Percentiles rank a stretch among this genome's conserved stretches.
Evolutionary conservation across 2,888 invertebrate genomes (phyloP).

Genomic region (Anagyrus pseudococci): DNA sequence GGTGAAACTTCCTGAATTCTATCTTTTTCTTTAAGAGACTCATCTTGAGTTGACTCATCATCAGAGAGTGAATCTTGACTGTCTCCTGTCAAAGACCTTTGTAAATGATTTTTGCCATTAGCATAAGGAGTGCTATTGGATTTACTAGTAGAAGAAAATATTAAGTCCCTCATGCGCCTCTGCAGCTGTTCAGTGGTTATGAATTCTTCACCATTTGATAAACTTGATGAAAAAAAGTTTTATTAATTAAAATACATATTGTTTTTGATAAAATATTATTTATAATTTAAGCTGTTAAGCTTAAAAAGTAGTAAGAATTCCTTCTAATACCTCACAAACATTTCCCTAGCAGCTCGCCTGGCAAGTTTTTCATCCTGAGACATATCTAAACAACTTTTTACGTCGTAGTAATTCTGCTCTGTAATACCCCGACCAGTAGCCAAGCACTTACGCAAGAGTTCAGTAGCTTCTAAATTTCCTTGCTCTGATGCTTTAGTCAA

Average conservation of each 20-base stretch:
- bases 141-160: conserved; percentile 44
- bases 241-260: background rate
- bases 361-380: conserved; percentile 87
- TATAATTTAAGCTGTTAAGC: background rate
- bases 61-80: conserved; percentile 44
- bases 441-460: conserved; percentile 77
- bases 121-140: conserved; percentile 33
- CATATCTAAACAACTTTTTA: conserved; percentile 81
- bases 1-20: conserved; percentile 42
- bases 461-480: conserved; percentile 87
- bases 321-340: conserved; percentile 76
- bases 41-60: conserved; percentile 43
- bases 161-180: conserved; percentile 72
- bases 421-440: conserved; percentile 76
- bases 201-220: conserved; percentile 86
- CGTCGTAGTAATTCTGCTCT: conserved; percentile 76
- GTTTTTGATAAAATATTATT: background rate
- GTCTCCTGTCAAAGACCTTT: conserved; percentile 47
- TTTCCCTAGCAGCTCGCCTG: conserved; percentile 83
- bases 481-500: conserved; percentile 91
- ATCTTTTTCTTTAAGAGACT: conserved; percentile 41
- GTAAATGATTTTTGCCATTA: conserved; percentile 38
- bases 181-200: conserved; percentile 85
- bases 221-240: conserved; percentile 61
- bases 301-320: background rate